Evolutionary conservation across 2,797 vertebrate species (phyloP).

Genomic region (Gambusia yucatana): DNA sequence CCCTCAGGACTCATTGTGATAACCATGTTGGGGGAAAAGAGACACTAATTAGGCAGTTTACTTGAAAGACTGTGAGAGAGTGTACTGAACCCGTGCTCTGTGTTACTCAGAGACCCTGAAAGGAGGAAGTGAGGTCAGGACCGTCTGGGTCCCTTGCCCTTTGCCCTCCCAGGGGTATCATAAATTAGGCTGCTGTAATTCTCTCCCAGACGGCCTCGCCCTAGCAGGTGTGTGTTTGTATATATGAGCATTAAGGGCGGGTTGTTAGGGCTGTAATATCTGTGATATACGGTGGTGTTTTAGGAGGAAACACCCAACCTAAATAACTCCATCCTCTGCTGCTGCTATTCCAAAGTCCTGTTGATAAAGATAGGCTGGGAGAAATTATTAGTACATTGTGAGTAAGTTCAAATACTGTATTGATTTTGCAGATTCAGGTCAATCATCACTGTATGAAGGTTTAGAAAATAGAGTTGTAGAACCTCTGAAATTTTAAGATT

Average conservation of each 20-base stretch:
- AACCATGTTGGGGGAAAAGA: conserved; percentile 34
- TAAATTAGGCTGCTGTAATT: conserved; percentile 85
- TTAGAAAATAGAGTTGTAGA: background rate
- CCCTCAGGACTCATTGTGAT: conserved; percentile 43
- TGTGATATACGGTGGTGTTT: conserved; percentile 81
- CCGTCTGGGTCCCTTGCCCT: conserved; percentile 79
- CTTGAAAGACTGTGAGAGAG: conserved; percentile 45
- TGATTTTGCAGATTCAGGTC: background rate
- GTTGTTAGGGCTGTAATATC: conserved; percentile 77
- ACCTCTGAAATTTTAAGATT: background rate
- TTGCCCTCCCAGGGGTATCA: conserved; percentile 79
- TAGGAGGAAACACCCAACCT: conserved; percentile 80
- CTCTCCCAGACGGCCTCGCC: conserved; percentile 78
- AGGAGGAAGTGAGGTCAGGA: conserved; percentile 79
- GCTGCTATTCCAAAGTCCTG: conserved; percentile 52
- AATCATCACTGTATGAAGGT: background rate
- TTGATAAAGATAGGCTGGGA: conserved; percentile 66
- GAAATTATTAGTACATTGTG: conserved; percentile 48
- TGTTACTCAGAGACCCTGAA: conserved; percentile 64
- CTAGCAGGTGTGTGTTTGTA: conserved; percentile 88
- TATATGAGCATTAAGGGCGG: conserved; percentile 75
- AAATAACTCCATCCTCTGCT: conserved; percentile 80
- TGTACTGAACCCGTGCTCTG: conserved; percentile 35
- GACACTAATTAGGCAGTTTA: conserved; percentile 30
- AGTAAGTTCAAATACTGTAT: conserved; percentile 19